Percentiles rank a stretch among this genome's conserved stretches.
These are phyloP conservation scores for Cataglyphis rosenhaueri DNA, from an alignment of 2,888 invertebrate species.

Conservation along the genomic window DNA sequence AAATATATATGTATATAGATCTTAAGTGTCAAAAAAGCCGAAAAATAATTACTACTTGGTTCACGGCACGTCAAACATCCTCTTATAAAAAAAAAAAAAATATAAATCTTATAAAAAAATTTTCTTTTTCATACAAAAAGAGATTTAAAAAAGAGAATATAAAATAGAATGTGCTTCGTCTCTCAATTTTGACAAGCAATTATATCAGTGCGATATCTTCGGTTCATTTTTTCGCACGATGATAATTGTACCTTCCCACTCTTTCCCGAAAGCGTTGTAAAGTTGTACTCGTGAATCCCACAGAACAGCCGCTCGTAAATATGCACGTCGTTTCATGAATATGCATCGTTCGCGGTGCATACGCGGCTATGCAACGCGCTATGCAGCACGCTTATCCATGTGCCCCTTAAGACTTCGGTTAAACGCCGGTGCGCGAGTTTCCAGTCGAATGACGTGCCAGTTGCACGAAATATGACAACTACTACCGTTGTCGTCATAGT, in stretches of 20 bases:
- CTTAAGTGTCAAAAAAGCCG: not conserved
- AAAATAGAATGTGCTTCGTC: constrained; percentile 27
- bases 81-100: too few species aligned
- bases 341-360: constrained; percentile 75
- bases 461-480: constrained; percentile 67
- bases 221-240: constrained; percentile 60
- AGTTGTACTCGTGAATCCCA: constrained; percentile 75
- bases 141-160: not conserved
- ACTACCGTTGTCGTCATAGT: constrained; percentile 45
- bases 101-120: not conserved
- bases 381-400: constrained; percentile 52
- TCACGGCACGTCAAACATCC: too few species aligned
- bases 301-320: constrained; percentile 78
- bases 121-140: too few species aligned
- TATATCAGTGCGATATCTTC: constrained; percentile 54
- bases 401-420: constrained; percentile 66
- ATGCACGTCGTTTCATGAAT: constrained; percentile 77
- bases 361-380: constrained; percentile 62
- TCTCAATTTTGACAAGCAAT: constrained; percentile 55
- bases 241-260: constrained; percentile 53
- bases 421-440: constrained; percentile 52
- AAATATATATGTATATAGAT: not conserved
- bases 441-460: constrained; percentile 50
- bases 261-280: constrained; percentile 73
- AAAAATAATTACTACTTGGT: too few species aligned